Percentiles rank a stretch among this genome's conserved stretches.
Conservation (phyloP, 2,113 vertebrate species). For the Labrus mixtus region DNA sequence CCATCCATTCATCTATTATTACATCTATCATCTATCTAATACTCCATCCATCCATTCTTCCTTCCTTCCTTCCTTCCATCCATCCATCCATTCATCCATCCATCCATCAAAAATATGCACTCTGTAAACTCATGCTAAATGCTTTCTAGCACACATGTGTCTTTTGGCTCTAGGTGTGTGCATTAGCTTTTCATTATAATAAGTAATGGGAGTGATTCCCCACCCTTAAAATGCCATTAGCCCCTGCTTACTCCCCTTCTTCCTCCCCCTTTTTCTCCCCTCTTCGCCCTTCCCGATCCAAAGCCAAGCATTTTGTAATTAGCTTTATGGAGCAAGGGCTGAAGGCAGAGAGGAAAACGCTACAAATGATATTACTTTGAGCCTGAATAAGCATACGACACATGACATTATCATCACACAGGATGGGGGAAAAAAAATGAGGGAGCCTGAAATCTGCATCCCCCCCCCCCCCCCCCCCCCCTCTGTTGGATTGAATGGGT, state of each 20-base stretch:
- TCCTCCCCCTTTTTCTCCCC: slow-evolving; percentile 42
- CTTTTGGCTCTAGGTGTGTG: slow-evolving; percentile 55
- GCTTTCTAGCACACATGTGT: neutral
- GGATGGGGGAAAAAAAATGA: slow-evolving; percentile 4
- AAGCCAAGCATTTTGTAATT: slow-evolving; percentile 69
- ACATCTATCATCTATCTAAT: no score
- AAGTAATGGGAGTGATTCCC: slow-evolving; percentile 79
- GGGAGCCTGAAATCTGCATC: slow-evolving; percentile 24
- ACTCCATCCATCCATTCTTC: no score
- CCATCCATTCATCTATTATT: no score
- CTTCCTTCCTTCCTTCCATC: no score
- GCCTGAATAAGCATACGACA: slow-evolving; percentile 75
- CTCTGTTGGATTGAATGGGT: neutral
- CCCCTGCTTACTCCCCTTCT: slow-evolving; percentile 33
- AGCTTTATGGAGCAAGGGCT: slow-evolving; percentile 75
- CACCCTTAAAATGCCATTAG: slow-evolving; percentile 80
- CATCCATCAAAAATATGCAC: no score
- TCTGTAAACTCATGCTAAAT: neutral
- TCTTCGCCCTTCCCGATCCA: slow-evolving; percentile 71
- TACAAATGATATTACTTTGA: slow-evolving; percentile 77
- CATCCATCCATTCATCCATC: no score
- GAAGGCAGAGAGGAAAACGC: slow-evolving; percentile 63
- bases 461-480: neutral
- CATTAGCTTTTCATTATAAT: slow-evolving; percentile 79
- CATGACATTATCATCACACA: slow-evolving; percentile 68